Evolutionary conservation across 1,140 invertebrate genomes (phyloP), one percentile per base, ranked within the genome.

Genomic region (Magallana angulata): DNA sequence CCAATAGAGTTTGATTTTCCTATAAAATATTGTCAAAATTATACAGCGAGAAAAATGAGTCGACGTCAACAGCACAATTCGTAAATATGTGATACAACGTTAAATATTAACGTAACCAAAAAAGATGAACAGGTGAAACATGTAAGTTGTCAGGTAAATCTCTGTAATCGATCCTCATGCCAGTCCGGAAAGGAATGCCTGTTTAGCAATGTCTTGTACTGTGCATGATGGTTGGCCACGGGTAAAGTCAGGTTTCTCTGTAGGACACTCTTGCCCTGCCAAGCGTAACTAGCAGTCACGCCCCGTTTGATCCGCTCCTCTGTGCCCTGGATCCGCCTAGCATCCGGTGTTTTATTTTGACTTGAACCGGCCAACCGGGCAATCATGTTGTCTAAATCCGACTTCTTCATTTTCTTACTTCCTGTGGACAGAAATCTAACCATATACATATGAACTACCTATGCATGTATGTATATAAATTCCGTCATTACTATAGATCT

Each of bases 351-450:
- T 7, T 62, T 87, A 4, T 57, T 30, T 58, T 48, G n/a, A 82
- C 64, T 82, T 2, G 24, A n/a, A 7, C 36, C 82, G 14, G 85
- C 60, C 24, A 87, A 58, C 62, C 85, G 82, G 14, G 80, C 80
- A 2, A 87, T 82, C 85, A 87, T 87, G n/a, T 60, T 87, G 24
- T 82, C 56, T 18, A 87, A 60, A 30, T 87, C 85, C 64, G 57
- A 56, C 8, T 59, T 64, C 2, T 76, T 82, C 85, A 87, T 87
- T 57, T 81, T 86, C 76, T 86, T 86, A 12, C 36, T 86, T 18
- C 85, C 85, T 76, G 71, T 86, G 12, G 57, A 57, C 11, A 56
- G 30, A 30, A 14, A 80, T 1, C 62, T 16, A 80, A 18, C 30
- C 11, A 18, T 12, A 80, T 36, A 36, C 16, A 18, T 5, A 18